Evolutionary conservation across 2,888 invertebrate genomes (phyloP).

Genomic region (Lydus trimaculatus): DNA sequence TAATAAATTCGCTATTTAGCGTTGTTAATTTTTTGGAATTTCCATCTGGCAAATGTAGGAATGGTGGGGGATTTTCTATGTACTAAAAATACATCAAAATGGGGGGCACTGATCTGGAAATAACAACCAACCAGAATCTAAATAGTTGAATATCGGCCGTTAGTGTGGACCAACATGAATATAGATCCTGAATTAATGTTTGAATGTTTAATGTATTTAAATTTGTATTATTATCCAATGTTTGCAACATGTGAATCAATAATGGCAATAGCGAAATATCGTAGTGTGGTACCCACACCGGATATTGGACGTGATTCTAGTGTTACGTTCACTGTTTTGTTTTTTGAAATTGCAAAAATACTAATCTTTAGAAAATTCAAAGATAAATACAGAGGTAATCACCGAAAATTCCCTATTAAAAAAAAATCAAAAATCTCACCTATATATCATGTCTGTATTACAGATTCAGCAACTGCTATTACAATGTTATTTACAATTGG

Average conservation of each 20-base stretch:
- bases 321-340: slow-evolving; percentile 43
- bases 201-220: slow-evolving; percentile 50
- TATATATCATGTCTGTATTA: slow-evolving; percentile 14
- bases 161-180: slow-evolving; percentile 38
- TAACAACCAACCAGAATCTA: slow-evolving; percentile 10
- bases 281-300: slow-evolving; percentile 43
- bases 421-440: neutral
- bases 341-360: slow-evolving; percentile 47
- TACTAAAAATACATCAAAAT: slow-evolving; percentile 31
- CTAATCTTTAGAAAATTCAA: slow-evolving; percentile 45
- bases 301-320: slow-evolving; percentile 45
- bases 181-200: slow-evolving; percentile 51
- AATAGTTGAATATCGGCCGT: neutral
- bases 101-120: slow-evolving; percentile 27
- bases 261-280: slow-evolving; percentile 48
- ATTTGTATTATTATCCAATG: slow-evolving; percentile 48
- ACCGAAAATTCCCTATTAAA: neutral
- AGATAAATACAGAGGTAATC: slow-evolving; percentile 45
- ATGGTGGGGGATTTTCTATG: neutral
- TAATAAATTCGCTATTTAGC: neutral
- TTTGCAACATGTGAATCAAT: slow-evolving; percentile 47
- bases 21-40: neutral
- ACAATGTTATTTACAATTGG: slow-evolving; percentile 44
- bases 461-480: slow-evolving; percentile 45
- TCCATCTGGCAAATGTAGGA: neutral